These are phyloP conservation scores for Lagodon rhomboides DNA, from an alignment of 2,797 vertebrate species.

Conservation along the genomic window DNA sequence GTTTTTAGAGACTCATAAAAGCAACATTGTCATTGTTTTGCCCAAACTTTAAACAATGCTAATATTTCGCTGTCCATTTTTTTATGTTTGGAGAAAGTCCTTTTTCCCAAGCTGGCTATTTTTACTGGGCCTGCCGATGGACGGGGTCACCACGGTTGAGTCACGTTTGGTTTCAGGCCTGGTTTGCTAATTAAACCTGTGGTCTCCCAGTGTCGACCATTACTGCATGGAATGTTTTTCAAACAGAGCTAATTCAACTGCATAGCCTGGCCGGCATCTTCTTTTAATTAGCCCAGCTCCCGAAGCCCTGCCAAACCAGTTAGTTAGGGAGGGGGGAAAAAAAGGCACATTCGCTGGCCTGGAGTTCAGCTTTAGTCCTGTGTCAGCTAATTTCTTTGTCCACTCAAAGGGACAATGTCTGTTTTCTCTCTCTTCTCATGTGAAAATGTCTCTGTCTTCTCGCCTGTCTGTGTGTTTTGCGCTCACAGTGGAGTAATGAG, in stretches of 20 bases:
- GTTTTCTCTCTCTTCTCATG: slow-evolving; percentile 66
- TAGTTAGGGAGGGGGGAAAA: slow-evolving; percentile 67
- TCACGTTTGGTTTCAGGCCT: slow-evolving; percentile 85
- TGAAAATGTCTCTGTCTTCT: slow-evolving; percentile 42
- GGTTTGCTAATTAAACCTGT: slow-evolving; percentile 88
- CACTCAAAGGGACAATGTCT: slow-evolving; percentile 64
- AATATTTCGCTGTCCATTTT: slow-evolving; percentile 71
- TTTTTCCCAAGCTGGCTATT: slow-evolving; percentile 88
- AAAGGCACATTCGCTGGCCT: slow-evolving; percentile 66
- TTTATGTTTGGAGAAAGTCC: slow-evolving; percentile 77
- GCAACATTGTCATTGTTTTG: slow-evolving; percentile 64
- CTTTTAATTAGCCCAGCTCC: slow-evolving; percentile 85
- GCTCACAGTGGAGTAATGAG: slow-evolving; percentile 93
- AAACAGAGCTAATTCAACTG: slow-evolving; percentile 85
- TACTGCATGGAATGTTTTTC: slow-evolving; percentile 87
- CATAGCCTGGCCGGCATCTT: slow-evolving; percentile 82
- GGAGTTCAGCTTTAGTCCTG: slow-evolving; percentile 68
- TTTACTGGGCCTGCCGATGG: slow-evolving; percentile 81
- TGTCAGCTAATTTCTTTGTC: slow-evolving; percentile 81
- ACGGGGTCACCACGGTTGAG: slow-evolving; percentile 84
- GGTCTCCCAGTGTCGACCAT: slow-evolving; percentile 86
- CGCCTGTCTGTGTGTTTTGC: slow-evolving; percentile 27
- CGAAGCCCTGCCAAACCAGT: slow-evolving; percentile 77
- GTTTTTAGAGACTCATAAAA: slow-evolving; percentile 57
- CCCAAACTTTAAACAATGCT: slow-evolving; percentile 56